Evolutionary conservation across 2,797 vertebrate species (phyloP).

Genomic region (Melanotaenia boesemani): DNA sequence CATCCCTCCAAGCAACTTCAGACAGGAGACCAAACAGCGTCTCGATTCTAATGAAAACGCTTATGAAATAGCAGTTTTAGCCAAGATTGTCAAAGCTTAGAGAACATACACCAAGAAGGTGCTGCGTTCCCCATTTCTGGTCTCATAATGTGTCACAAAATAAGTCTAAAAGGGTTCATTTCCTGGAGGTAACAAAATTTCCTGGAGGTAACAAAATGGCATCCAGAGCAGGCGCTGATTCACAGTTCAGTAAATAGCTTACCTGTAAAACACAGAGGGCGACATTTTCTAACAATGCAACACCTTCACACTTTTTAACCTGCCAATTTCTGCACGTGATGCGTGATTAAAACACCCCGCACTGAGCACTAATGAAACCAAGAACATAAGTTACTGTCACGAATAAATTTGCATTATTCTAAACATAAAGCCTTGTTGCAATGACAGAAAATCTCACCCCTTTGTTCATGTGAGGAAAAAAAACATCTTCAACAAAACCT

Average conservation of each 20-base stretch:
- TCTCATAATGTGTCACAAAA: not conserved
- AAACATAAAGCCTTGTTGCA: not conserved
- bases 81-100: not conserved
- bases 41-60: not conserved
- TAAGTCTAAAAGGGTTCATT: not conserved
- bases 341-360: not conserved
- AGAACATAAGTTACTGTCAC: not conserved
- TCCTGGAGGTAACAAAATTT: constrained; percentile 52
- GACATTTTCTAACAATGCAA: constrained; percentile 56
- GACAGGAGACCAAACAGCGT: not conserved
- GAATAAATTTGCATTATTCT: not conserved
- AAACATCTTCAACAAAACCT: constrained; percentile 5
- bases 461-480: constrained; percentile 10
- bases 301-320: constrained; percentile 14
- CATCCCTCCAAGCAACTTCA: constrained; percentile 42
- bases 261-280: constrained; percentile 54
- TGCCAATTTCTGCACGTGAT: constrained; percentile 2
- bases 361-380: not conserved
- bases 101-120: not conserved
- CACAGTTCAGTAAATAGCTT: constrained; percentile 41
- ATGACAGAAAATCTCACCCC: constrained; percentile 35
- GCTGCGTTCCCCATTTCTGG: not conserved
- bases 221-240: constrained; percentile 40
- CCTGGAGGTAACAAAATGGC: constrained; percentile 53
- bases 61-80: not conserved